Base-by-base conservation (phyloP, 2,113 vertebrate genomes). In the Morphnarchus princeps region DNA sequence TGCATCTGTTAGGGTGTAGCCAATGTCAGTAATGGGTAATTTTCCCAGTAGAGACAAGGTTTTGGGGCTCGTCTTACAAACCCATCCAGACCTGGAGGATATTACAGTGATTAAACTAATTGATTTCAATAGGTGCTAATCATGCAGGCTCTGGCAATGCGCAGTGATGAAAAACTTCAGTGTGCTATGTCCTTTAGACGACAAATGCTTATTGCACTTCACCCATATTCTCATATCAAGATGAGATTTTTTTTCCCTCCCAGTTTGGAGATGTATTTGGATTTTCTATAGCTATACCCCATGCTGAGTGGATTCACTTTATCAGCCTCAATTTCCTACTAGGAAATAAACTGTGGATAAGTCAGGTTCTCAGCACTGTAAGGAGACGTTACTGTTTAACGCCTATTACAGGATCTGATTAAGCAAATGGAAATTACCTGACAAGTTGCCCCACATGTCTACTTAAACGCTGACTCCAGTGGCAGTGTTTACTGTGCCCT, bases 1-100 rank as follows among this genome's bases (percentile, higher is more conserved):
- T 97, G 92, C 97, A 97, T 97, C 96, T 97, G 96, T 77, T 92
- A 96, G 95, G 95, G 97, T 96, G 95, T 94, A 93, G 90, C 88
- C 95, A 78, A 8, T 80, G 92, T 94, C 95, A 95, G 90, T 59
- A 92, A 62, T 74, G 96, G 95, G 76, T 96, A 73, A 89, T 97
- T 97, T 94, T 95, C 71, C 50, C 63, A 40, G 72, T n/a, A 90
- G 67, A 94, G 82, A 78, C 71, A 90, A 93, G 71, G 82, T 92
- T 97, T 96, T 93, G 92, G 96, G 94, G 42, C 95, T 93, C 0
- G 0, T 93, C 76, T 95, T 92, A 74, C 94, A 96, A 92, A 94
- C 67, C 82, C 88, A 70, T 89, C 76, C 90, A 80, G 88, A 93
- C 67, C 74, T 62, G 67, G 74, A 92, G 71, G 93, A 94, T 91